Evolutionary conservation across 2,888 invertebrate genomes (phyloP), one percentile per base, ranked within the genome.

Genomic region (Linhomoeus sp.): DNA sequence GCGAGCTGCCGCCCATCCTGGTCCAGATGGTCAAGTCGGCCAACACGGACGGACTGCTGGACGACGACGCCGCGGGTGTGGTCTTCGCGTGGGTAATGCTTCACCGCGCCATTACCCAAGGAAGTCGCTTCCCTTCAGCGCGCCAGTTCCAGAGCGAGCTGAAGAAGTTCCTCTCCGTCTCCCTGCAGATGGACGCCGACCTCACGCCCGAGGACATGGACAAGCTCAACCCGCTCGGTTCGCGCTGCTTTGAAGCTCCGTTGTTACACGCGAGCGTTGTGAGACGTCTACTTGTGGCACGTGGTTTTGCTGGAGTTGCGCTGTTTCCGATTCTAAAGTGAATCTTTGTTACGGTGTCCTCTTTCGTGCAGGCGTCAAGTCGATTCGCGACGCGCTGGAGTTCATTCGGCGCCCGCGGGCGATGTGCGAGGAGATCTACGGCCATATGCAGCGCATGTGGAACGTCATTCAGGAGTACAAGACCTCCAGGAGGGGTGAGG

Each of bases 11-110:
- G 0, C 97, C 97, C 0, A 99, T 99, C 64, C 71, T 99, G 42
- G 94, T 94, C 44, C 97, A 97, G 70, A 97, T 72, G 94, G 94
- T 99, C 36, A 97, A 97, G 67, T 90, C 90, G 53, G 94, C 55
- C 63, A 94, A 97, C 63, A 99, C 94, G 0, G 94, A 75, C 57
- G 75, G 75, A 9, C 64, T 97, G 37, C 70, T 99, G 41, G 97
- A 99, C 65, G 94, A 97, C 62, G 94, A 97, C 33, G 15, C 15
- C 7, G 29, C 29, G 7, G 29, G 29, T 29, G 12, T 29, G 29
- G 29, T 12, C 5, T 29, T 29, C n/a, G n/a, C n/a, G n/a, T n/a
- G n/a, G n/a, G n/a, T n/a, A n/a, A n/a, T n/a, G n/a, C n/a, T n/a
- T n/a, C n/a, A n/a, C n/a, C n/a, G n/a, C n/a, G n/a, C 36, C 15